Evolutionary conservation across 2,888 invertebrate species (phyloP).

Genomic region (Plagiodera versicolora): DNA sequence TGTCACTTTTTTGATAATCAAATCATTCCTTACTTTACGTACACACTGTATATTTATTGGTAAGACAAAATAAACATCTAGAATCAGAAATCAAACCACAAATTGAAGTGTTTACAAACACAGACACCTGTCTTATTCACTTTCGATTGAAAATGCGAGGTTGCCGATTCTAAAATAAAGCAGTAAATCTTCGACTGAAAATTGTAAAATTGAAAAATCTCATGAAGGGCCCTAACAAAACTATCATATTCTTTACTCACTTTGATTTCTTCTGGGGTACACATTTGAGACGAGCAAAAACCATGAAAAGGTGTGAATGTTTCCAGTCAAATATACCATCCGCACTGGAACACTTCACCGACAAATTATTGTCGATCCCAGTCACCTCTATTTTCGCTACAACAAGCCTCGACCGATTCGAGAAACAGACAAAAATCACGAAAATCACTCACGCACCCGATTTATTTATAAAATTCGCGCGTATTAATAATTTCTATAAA

Average conservation of each 20-base stretch:
- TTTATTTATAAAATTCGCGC: slow-evolving; percentile 32
- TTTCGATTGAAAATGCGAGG: too few relatives aligned
- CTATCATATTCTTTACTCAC: slow-evolving; percentile 40
- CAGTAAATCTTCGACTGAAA: too few relatives aligned
- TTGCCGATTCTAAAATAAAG: too few relatives aligned
- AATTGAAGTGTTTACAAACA: too few relatives aligned
- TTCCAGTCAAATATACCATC: not conserved
- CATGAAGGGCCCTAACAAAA: too few relatives aligned
- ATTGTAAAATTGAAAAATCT: too few relatives aligned
- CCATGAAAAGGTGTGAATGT: not conserved
- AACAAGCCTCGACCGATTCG: slow-evolving; percentile 9
- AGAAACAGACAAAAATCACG: slow-evolving; percentile 15
- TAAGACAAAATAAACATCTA: too few relatives aligned
- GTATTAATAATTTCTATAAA: slow-evolving; percentile 25
- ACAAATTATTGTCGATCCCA: not conserved
- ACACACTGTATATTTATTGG: too few relatives aligned
- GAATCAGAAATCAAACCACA: too few relatives aligned
- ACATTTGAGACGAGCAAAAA: slow-evolving; percentile 41
- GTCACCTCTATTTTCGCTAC: slow-evolving; percentile 13
- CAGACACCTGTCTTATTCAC: too few relatives aligned
- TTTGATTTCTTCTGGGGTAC: slow-evolving; percentile 57
- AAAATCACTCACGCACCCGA: slow-evolving; percentile 22
- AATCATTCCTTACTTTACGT: too few relatives aligned
- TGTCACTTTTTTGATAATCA: too few relatives aligned
- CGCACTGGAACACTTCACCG: not conserved